These are phyloP conservation scores for Sarcophaga rosellei DNA, from an alignment of 2,888 invertebrate species.

Conservation along the genomic window DNA sequence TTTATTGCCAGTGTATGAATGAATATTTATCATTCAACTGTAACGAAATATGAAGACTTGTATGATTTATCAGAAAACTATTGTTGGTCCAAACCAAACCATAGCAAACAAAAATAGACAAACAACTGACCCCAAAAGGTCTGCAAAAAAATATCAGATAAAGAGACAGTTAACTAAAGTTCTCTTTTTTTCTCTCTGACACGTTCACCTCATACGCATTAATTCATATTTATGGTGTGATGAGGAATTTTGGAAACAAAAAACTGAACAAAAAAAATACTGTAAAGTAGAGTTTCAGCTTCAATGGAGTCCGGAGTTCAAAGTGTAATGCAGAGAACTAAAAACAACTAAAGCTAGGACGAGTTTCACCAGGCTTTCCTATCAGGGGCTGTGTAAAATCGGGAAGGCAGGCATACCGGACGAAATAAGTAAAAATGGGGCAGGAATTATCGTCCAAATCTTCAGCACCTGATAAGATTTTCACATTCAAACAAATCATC, in stretches of 20 bases:
- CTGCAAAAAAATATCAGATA: constrained; percentile 48
- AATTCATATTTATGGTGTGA: background rate
- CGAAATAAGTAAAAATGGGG: no score
- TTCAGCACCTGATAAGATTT: no score
- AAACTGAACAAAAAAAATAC: background rate
- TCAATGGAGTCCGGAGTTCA: no score
- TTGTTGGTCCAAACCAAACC: constrained; percentile 40
- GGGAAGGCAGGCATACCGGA: no score
- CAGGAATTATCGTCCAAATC: no score
- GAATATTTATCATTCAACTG: constrained; percentile 22
- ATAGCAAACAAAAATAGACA: background rate
- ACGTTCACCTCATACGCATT: constrained; percentile 5
- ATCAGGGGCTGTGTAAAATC: no score
- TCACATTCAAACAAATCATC: no score
- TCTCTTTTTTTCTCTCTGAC: constrained; percentile 8
- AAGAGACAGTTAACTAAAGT: constrained; percentile 44
- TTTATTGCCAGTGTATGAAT: constrained; percentile 33
- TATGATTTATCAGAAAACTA: constrained; percentile 57
- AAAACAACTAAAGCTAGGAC: no score
- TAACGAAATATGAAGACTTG: constrained; percentile 43
- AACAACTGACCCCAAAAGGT: constrained; percentile 58
- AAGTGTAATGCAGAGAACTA: no score
- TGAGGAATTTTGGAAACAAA: background rate
- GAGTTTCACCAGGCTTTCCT: no score
- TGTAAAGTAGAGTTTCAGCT: no score